Conservation (phyloP, 2,888 invertebrate species). For the Tenthredo amoena region DNA sequence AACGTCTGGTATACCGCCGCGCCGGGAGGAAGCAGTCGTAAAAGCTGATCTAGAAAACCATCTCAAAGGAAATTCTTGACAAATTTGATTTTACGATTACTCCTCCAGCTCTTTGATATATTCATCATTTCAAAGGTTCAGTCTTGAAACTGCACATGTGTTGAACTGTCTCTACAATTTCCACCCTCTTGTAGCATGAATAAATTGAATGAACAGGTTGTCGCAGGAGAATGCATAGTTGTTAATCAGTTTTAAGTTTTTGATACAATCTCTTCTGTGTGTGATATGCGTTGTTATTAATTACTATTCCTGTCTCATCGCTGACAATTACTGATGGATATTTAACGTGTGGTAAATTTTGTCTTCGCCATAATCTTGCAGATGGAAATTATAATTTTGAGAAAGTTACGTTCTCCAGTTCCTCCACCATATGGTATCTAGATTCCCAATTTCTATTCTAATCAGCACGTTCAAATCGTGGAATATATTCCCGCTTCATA, state of each 20-base stretch:
- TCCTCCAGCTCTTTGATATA: not conserved
- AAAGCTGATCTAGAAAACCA: not conserved
- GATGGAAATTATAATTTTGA: not conserved
- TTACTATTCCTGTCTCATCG: too few species aligned
- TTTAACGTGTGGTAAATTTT: too few species aligned
- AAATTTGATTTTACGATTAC: not conserved
- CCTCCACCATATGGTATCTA: not conserved
- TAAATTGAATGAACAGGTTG: not conserved
- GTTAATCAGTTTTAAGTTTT: too few species aligned
- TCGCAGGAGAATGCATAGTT: too few species aligned
- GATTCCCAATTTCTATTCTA: slow-evolving; percentile 2
- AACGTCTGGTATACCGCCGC: slow-evolving; percentile 2
- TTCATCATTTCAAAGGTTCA: not conserved
- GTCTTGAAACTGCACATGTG: not conserved
- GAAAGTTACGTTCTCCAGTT: not conserved
- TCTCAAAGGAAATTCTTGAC: not conserved
- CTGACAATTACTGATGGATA: too few species aligned
- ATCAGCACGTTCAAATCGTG: not conserved
- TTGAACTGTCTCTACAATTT: not conserved
- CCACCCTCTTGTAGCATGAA: not conserved
- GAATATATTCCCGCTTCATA: not conserved
- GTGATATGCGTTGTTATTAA: too few species aligned
- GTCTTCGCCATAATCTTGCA: not conserved
- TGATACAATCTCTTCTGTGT: too few species aligned
- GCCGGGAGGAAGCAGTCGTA: not conserved